Percentiles rank a stretch among this genome's conserved stretches.
Evolutionary conservation across 2,113 vertebrate genomes (phyloP).

Genomic region (Campylomormyrus tamandua): DNA sequence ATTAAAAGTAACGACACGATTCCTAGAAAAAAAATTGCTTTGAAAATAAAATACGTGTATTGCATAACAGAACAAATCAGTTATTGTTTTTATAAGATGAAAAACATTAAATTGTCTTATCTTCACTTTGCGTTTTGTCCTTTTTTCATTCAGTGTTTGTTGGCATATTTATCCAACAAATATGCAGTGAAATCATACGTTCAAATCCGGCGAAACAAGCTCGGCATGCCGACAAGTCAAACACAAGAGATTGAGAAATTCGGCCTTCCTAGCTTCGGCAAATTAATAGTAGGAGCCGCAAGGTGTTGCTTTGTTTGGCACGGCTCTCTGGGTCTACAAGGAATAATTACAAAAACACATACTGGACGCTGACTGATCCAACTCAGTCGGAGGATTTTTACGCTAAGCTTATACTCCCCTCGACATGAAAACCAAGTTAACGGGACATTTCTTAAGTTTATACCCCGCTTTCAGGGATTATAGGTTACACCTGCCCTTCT

Average conservation of each 20-base stretch:
- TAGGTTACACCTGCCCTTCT: background rate
- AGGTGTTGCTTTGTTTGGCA: slow-evolving; percentile 52
- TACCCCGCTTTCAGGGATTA: background rate
- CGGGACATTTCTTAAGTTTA: background rate
- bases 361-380: background rate
- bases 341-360: slow-evolving; percentile 6
- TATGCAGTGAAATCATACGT: background rate
- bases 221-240: slow-evolving; percentile 1
- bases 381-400: background rate
- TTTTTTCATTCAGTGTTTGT: background rate
- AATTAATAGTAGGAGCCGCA: slow-evolving; percentile 31
- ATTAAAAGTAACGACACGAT: background rate
- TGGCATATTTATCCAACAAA: background rate
- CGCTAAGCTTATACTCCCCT: background rate
- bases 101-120: background rate
- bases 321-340: slow-evolving; percentile 23
- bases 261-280: slow-evolving; percentile 30
- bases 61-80: background rate
- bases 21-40: background rate
- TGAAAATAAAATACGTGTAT: background rate
- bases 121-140: background rate
- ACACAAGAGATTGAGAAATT: slow-evolving; percentile 35
- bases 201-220: background rate
- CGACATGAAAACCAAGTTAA: background rate
- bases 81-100: background rate